Conservation (phyloP, 1,140 invertebrate species). For the Drosophila lowei region DNA sequence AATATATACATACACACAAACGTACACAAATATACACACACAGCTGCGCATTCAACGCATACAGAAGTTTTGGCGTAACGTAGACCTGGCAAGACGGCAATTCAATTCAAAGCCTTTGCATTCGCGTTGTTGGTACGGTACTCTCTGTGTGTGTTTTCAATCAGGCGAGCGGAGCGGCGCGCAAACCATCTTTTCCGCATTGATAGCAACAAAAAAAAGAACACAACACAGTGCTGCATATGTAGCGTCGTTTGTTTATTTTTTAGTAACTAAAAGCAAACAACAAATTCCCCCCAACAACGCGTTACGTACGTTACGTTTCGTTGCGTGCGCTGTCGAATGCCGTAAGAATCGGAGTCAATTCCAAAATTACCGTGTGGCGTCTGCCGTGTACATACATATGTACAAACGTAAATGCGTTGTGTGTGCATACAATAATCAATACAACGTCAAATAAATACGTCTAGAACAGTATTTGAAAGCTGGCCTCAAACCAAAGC, state of each 20-base stretch:
- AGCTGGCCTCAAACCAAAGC: conserved; percentile 32
- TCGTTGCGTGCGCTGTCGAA: conserved; percentile 47
- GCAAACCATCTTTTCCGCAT: conserved; percentile 80
- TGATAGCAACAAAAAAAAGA: conserved; percentile 74
- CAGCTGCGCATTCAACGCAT: conserved; percentile 66
- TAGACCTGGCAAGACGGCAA: conserved; percentile 79
- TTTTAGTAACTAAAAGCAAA: conserved; percentile 81
- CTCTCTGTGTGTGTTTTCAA: conserved; percentile 83
- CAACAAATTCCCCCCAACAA: conserved; percentile 43
- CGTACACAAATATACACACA: conserved; percentile 49
- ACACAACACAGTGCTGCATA: conserved; percentile 75
- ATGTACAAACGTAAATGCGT: conserved; percentile 22
- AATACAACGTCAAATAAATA: conserved; percentile 61
- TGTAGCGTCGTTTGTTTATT: conserved; percentile 79
- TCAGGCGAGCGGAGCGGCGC: conserved; percentile 81
- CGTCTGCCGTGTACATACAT: conserved; percentile 34
- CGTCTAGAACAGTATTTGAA: conserved; percentile 51
- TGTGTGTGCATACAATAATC: conserved; percentile 63
- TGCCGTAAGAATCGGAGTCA: conserved; percentile 26
- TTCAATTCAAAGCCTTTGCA: conserved; percentile 83
- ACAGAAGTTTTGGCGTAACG: conserved; percentile 68
- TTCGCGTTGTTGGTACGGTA: conserved; percentile 83
- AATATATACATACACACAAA: conserved; percentile 10
- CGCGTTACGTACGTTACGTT: conserved; percentile 26
- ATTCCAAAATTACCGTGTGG: conserved; percentile 44